These are phyloP conservation scores for Tragelaphus strepsiceros DNA, from an alignment of 2,113 vertebrate species.

Conservation along the genomic window DNA sequence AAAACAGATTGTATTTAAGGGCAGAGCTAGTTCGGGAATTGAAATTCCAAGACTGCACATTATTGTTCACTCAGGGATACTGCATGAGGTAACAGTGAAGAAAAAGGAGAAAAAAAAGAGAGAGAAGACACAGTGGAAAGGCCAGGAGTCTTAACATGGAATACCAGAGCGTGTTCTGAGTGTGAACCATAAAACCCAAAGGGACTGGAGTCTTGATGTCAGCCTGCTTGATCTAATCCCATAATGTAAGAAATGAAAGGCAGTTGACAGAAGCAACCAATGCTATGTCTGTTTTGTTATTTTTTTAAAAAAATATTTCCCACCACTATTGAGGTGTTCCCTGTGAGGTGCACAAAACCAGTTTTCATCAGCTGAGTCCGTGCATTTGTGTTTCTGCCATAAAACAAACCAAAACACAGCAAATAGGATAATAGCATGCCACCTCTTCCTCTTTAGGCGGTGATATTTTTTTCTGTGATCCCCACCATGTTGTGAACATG, in stretches of 20 bases:
- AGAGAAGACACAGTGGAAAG: background rate
- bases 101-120: background rate
- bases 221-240: background rate
- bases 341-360: background rate
- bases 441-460: fast-evolving
- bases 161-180: background rate
- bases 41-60: constrained; percentile 29
- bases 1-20: constrained; percentile 44
- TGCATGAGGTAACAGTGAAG: background rate
- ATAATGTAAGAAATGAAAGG: background rate
- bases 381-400: background rate
- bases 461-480: fast-evolving
- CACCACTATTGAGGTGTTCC: background rate
- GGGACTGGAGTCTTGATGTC: background rate
- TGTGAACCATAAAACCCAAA: background rate
- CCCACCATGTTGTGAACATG: background rate
- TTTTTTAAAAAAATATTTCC: background rate
- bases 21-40: constrained; percentile 17
- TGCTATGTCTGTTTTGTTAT: background rate
- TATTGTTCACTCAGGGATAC: background rate
- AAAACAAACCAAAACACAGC: background rate
- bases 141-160: background rate
- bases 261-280: background rate
- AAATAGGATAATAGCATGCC: background rate
- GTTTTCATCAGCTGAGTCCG: background rate